These are phyloP conservation scores for Barbus barbus DNA, from an alignment of 2,113 vertebrate species.

Conservation along the genomic window DNA sequence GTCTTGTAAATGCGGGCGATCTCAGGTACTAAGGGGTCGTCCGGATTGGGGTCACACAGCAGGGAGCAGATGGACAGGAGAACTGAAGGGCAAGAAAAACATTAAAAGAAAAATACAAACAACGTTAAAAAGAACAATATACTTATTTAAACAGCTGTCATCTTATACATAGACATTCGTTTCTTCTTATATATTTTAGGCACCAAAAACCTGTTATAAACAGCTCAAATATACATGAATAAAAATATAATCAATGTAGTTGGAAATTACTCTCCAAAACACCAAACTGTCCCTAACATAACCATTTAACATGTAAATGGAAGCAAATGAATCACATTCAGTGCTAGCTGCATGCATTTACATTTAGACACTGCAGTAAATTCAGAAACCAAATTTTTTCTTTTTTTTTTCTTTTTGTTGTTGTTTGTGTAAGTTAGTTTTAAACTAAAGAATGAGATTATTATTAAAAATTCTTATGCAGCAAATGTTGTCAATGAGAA, in stretches of 20 bases:
- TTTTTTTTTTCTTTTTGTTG: too few relatives aligned
- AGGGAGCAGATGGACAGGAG: conserved; percentile 99
- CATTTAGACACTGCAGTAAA: background rate
- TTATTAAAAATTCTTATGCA: background rate
- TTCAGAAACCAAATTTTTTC: too few relatives aligned
- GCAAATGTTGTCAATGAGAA: background rate
- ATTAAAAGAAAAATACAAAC: background rate
- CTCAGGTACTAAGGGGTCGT: conserved; percentile 99
- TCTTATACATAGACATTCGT: too few relatives aligned
- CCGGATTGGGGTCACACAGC: conserved; percentile 99
- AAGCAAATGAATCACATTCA: background rate
- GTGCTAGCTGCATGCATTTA: background rate
- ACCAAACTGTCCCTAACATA: background rate
- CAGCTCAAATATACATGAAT: background rate
- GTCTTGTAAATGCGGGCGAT: conserved; percentile 99
- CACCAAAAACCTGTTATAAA: background rate
- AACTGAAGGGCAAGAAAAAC: conserved; percentile 75
- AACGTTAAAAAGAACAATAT: too few relatives aligned
- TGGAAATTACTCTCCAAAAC: background rate
- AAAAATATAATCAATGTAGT: background rate
- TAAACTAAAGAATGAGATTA: background rate
- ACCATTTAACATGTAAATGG: background rate
- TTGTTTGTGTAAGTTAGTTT: background rate
- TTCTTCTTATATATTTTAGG: background rate
- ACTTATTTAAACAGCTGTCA: background rate